A percentile compares a stretch with the other conserved stretches of the same genome.
Evolutionary conservation across 1,140 invertebrate species (phyloP).

Genomic region (Orchestia grillus): DNA sequence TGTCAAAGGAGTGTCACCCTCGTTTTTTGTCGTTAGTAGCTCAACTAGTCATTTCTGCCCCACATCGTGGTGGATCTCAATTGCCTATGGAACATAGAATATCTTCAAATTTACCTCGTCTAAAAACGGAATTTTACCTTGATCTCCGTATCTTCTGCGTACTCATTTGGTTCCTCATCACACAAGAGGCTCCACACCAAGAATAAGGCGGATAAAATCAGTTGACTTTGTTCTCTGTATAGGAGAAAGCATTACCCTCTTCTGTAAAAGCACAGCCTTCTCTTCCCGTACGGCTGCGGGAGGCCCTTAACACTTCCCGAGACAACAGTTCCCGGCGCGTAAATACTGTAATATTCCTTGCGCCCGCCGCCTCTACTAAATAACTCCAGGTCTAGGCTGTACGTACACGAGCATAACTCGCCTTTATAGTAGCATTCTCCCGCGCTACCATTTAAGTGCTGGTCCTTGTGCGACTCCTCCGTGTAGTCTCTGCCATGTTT

Average conservation of each 20-base stretch:
- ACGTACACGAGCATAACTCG: background rate
- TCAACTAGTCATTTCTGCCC: no score
- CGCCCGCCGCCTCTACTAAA: background rate
- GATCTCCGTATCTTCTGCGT: no score
- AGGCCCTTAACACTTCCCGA: background rate
- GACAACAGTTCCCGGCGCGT: background rate
- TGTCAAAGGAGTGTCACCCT: no score
- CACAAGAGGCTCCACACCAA: background rate
- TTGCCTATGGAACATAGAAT: no score
- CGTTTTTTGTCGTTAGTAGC: no score
- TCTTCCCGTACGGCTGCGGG: background rate
- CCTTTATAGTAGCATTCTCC: background rate
- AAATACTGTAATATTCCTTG: conserved; percentile 1
- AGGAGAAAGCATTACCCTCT: background rate
- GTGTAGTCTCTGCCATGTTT: background rate
- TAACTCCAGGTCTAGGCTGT: background rate
- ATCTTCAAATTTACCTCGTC: no score
- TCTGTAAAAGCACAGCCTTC: background rate
- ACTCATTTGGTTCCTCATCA: background rate
- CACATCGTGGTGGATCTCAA: no score
- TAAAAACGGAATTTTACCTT: no score
- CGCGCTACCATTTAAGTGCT: background rate
- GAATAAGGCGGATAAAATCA: background rate
- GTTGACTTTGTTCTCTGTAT: background rate
- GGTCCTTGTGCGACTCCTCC: background rate